These are phyloP conservation scores for Channa striata DNA, from an alignment of 2,797 vertebrate species.

Conservation along the genomic window DNA sequence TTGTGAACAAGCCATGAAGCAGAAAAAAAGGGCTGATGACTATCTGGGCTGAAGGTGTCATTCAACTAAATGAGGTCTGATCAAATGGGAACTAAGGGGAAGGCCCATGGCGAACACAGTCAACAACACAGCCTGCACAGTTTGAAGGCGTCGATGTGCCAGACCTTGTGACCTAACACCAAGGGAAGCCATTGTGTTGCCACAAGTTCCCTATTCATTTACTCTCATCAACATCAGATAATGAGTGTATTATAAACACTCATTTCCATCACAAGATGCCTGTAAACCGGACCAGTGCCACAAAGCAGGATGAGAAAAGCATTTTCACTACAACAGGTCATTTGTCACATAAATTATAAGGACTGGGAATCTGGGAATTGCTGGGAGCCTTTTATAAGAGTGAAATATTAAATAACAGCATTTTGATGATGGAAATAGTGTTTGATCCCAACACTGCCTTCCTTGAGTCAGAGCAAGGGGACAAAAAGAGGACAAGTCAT, in stretches of 20 bases:
- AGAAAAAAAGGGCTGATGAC: background rate
- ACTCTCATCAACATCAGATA: conserved; percentile 30
- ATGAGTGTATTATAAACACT: conserved; percentile 39
- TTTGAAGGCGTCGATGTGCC: conserved; percentile 33
- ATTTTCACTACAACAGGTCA: conserved; percentile 2
- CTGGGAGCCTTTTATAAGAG: background rate
- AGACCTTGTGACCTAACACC: conserved; percentile 52
- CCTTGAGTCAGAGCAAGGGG: conserved; percentile 22
- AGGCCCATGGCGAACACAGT: conserved; percentile 31
- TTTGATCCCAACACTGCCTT: conserved; percentile 6
- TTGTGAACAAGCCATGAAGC: conserved; percentile 10
- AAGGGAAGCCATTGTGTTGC: conserved; percentile 48
- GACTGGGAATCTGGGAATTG: background rate
- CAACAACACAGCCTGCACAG: background rate
- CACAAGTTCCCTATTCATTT: conserved; percentile 56
- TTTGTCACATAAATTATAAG: conserved; percentile 7
- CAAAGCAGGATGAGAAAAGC: background rate
- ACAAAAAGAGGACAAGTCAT: conserved; percentile 77
- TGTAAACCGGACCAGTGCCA: conserved; percentile 17
- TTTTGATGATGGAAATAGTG: background rate
- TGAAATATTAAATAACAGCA: background rate
- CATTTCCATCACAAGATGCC: conserved; percentile 35
- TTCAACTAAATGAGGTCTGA: conserved; percentile 11
- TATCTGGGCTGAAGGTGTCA: conserved; percentile 7
- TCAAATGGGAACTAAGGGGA: background rate